Evolutionary conservation across 1,140 invertebrate species (phyloP).

Genomic region (Thereuonema tuberculata): DNA sequence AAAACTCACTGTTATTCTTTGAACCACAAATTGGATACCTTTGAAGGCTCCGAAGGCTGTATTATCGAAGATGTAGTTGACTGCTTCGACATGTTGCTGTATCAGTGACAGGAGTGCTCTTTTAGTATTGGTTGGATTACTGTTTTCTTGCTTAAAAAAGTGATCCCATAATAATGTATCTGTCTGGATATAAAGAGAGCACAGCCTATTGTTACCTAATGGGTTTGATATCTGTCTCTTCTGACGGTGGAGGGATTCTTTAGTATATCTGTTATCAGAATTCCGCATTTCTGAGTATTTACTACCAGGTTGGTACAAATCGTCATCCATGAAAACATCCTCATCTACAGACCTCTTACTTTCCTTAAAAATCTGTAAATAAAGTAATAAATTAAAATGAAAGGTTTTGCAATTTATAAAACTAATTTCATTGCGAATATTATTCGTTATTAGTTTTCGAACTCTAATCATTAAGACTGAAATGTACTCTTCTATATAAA

Average conservation of each 20-base stretch:
- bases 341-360: no score
- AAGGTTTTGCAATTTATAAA: no score
- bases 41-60: slow-evolving; percentile 88
- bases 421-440: no score
- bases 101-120: slow-evolving; percentile 96
- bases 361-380: no score
- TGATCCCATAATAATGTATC: slow-evolving; percentile 95
- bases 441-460: no score
- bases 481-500: no score
- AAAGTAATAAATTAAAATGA: not conserved
- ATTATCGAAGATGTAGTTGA: slow-evolving; percentile 93
- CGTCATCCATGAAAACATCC: not conserved
- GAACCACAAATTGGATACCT: slow-evolving; percentile 96
- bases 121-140: slow-evolving; percentile 58
- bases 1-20: slow-evolving; percentile 68
- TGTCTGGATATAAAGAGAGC: slow-evolving; percentile 91
- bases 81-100: slow-evolving; percentile 93
- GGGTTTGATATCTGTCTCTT: not conserved
- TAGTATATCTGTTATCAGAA: not conserved
- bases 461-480: no score
- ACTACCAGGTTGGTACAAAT: not conserved
- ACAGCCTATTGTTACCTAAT: slow-evolving; percentile 70
- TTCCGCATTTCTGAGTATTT: no score
- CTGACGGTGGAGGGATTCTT: not conserved
- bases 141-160: slow-evolving; percentile 47